phyloP scores from a whole-genome alignment of 2,888 invertebrate species.

The Tachina lurida region DNA sequence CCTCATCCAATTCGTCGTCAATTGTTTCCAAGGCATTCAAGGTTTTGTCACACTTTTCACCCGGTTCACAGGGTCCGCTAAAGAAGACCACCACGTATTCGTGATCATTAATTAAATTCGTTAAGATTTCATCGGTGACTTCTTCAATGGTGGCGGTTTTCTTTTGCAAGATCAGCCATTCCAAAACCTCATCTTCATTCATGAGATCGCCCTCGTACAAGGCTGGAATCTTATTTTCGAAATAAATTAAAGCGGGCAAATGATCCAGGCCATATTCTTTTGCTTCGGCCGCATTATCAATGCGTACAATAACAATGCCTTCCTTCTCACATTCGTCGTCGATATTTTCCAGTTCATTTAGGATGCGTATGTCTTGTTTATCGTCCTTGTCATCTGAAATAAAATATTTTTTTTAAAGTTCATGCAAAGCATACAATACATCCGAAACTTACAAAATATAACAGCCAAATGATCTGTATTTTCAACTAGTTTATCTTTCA shows the following conservation, averaged over 20 bases:
- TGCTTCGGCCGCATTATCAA: conserved; percentile 94
- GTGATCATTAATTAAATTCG: conserved; percentile 92
- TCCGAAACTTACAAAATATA: conserved; percentile 91
- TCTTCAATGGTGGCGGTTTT: conserved; percentile 96
- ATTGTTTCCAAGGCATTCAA: conserved; percentile 94
- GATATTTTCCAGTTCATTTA: conserved; percentile 95
- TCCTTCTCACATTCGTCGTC: conserved; percentile 95
- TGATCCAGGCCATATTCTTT: conserved; percentile 96
- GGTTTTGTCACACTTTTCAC: conserved; percentile 93
- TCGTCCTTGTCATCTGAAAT: conserved; percentile 92
- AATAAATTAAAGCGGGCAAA: conserved; percentile 90
- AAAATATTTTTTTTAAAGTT: neutral
- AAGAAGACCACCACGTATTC: conserved; percentile 97
- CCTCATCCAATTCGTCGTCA: conserved; percentile 96
- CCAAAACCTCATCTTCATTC: conserved; percentile 95
- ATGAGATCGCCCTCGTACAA: conserved; percentile 95
- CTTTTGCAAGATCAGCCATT: conserved; percentile 93
- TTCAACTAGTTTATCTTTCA: conserved; percentile 95
- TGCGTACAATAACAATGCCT: conserved; percentile 94
- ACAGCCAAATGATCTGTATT: conserved; percentile 92
- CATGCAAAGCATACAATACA: neutral
- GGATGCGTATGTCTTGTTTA: conserved; percentile 92
- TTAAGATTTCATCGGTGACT: conserved; percentile 95
- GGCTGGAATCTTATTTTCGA: conserved; percentile 95
- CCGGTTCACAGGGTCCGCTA: conserved; percentile 94